Evolutionary conservation across 2,113 vertebrate genomes (phyloP).

Genomic region (Plecturocebus donacophilus): DNA sequence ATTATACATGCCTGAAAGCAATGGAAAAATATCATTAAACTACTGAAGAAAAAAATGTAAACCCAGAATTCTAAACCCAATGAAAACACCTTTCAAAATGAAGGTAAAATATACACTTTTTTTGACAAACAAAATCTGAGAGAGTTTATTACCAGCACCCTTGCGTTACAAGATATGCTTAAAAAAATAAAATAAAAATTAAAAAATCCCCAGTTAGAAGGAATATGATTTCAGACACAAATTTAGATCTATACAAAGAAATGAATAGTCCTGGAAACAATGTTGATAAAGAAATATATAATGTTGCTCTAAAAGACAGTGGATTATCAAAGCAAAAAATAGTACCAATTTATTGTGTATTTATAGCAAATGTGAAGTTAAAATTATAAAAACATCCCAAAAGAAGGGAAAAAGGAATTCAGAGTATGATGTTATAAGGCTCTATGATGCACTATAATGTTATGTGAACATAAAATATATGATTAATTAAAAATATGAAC

Average conservation of each 20-base stretch:
- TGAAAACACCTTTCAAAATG: background rate
- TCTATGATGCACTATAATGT: background rate
- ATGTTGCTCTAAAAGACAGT: background rate
- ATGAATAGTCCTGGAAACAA: background rate
- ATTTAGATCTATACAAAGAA: background rate
- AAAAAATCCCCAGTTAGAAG: background rate
- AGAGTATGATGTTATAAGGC: background rate
- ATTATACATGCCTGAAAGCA: background rate
- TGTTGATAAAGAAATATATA: background rate
- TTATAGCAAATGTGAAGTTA: background rate
- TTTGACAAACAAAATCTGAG: background rate
- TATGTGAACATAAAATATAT: background rate
- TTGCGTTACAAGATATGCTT: background rate
- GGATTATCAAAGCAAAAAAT: background rate
- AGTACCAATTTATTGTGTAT: background rate
- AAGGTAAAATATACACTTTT: background rate
- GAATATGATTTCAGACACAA: background rate
- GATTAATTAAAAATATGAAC: background rate
- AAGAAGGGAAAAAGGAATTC: background rate
- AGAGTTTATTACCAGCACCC: background rate
- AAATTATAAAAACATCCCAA: conserved; percentile 31
- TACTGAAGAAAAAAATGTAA: background rate
- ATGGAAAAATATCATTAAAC: background rate
- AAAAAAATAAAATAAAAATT: too few species aligned
- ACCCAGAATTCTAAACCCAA: background rate